A percentile compares a stretch with the other conserved stretches of the same genome.
These are phyloP conservation scores for Drosophila lacertosa DNA, from an alignment of 1,140 invertebrate species.

Conservation along the genomic window DNA sequence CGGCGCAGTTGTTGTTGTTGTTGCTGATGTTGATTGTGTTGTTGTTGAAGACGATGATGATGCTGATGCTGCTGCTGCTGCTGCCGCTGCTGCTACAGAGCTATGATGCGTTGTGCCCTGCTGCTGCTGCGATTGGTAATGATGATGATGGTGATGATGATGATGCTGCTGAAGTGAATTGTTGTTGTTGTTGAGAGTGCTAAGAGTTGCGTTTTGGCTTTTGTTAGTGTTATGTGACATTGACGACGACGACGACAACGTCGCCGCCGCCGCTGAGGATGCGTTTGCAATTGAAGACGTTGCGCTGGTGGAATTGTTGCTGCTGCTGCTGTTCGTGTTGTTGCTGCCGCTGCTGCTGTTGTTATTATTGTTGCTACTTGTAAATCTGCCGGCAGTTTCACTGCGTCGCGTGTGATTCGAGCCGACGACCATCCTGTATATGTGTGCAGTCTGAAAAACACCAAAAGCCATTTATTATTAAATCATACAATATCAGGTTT, in stretches of 20 bases:
- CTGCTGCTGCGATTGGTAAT: constrained; percentile 33
- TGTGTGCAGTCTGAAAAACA: constrained; percentile 57
- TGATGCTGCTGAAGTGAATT: constrained; percentile 27
- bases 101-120: constrained; percentile 18
- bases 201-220: constrained; percentile 50
- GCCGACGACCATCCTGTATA: constrained; percentile 81
- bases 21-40: constrained; percentile 21
- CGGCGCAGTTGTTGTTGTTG: too few species aligned
- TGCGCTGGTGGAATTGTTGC: constrained; percentile 57
- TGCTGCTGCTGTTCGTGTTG: constrained; percentile 33
- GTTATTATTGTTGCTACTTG: constrained; percentile 42
- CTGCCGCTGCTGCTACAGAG: constrained; percentile 19
- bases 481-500: background rate
- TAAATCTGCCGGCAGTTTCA: constrained; percentile 76
- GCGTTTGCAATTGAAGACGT: constrained; percentile 60
- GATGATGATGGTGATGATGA: constrained; percentile 25
- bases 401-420: constrained; percentile 80
- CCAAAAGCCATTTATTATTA: background rate
- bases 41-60: constrained; percentile 30
- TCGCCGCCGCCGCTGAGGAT: constrained; percentile 47
- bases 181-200: constrained; percentile 28
- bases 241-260: constrained; percentile 55
- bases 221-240: constrained; percentile 64
- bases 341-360: constrained; percentile 24
- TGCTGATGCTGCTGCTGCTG: constrained; percentile 20